Base-by-base conservation (phyloP, 2,888 invertebrate species). In the Chloroclysta siterata region DNA sequence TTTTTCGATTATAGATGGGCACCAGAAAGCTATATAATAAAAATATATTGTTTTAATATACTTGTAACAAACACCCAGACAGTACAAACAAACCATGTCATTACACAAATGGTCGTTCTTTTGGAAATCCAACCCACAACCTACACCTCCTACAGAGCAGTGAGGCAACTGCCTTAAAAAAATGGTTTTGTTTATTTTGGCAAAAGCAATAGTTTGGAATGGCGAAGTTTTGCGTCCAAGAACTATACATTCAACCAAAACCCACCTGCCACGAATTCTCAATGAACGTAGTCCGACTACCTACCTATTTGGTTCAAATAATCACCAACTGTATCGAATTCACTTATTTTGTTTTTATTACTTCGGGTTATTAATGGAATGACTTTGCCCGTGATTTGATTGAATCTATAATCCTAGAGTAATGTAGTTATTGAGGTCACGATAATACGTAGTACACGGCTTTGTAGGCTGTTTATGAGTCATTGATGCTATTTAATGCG, bases 291-390 rank as follows among this genome's bases (percentile, higher is more conserved):
- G 29, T 54, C 22, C 22, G 22, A 22, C 22, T 22, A 22, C 22
- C 22, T 22, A 22, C 22, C 22, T 60, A 60, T 33, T 52, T 22
- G 54, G 50, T 51, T 48, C 15, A 54, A 54, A 56, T 62, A 62
- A 62, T 47, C 17, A 62, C 56, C 28, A 53, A 41, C 39, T 33
- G 56, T 52, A 52, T 51, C 44, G 51, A 61, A 62, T 62, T 53
- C 39, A 47, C 36, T 60, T 47, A 47, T 33, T 8, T 33, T 8
- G 29, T 47, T 57, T 57, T 52, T 22, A 48, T 22, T 61, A 36
- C 51, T 46, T 36, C 11, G 6, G 28, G 42, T 56, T 62, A 48
- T 48, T 53, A 42, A 51, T 50, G 33, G 22, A 53, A 8, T 60
- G 33, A n/a, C 17, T 48, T 50, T 50, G 55, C 2, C 51, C 52